These are phyloP conservation scores for Formica aserva DNA, from an alignment of 2,888 invertebrate genomes.

Conservation along the genomic window DNA sequence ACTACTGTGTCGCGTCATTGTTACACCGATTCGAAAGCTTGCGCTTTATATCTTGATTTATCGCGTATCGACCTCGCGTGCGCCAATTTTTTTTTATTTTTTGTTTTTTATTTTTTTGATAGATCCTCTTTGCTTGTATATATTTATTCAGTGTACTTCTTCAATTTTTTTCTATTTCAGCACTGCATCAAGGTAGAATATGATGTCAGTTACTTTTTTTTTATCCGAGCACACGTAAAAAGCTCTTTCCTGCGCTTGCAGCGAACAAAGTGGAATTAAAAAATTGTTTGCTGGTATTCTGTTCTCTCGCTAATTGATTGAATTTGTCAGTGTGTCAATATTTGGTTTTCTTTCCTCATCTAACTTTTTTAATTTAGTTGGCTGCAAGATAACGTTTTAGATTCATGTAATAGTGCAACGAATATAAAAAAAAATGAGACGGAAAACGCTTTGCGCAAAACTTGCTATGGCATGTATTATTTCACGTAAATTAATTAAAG, in stretches of 20 bases:
- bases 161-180: constrained; percentile 58
- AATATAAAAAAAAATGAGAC: constrained; percentile 68
- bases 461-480: constrained; percentile 12
- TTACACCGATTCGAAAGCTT: constrained; percentile 26
- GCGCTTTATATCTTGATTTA: constrained; percentile 32
- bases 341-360: constrained; percentile 31
- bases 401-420: constrained; percentile 70
- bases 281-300: constrained; percentile 24
- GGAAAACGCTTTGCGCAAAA: constrained; percentile 68
- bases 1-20: constrained; percentile 20
- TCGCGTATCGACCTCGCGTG: constrained; percentile 16
- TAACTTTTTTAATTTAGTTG: constrained; percentile 47
- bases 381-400: constrained; percentile 57
- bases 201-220: background rate
- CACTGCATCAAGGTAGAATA: constrained; percentile 43
- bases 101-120: background rate
- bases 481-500: background rate
- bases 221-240: constrained; percentile 68
- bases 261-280: constrained; percentile 56
- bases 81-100: constrained; percentile 1
- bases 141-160: background rate
- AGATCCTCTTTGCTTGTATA: background rate
- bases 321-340: constrained; percentile 36
- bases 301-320: constrained; percentile 41
- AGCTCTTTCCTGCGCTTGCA: constrained; percentile 51